Conservation (phyloP, 1,140 invertebrate genomes). For the Theocolax elegans region DNA sequence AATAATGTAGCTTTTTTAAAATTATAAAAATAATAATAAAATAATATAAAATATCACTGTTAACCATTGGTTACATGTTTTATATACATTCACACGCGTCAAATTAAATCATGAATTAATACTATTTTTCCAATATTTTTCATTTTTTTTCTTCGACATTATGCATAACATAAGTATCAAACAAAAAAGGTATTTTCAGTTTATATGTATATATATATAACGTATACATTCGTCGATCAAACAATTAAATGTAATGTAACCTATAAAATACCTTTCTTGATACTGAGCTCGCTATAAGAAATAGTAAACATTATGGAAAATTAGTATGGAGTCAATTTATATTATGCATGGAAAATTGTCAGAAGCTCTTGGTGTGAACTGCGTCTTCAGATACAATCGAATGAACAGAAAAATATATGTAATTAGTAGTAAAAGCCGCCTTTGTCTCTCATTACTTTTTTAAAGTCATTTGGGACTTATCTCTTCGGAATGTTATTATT, state of each 20-base stretch:
- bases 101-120: conserved; percentile 37
- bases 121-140: conserved; percentile 29
- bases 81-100: conserved; percentile 22
- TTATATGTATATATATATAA: neutral
- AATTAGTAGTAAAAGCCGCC: neutral
- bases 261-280: conserved; percentile 26
- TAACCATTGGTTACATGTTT: conserved; percentile 33
- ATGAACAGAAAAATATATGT: conserved; percentile 16
- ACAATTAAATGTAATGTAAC: conserved; percentile 14
- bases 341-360: conserved; percentile 23
- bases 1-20: too few relatives aligned
- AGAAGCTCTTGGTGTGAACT: conserved; percentile 24
- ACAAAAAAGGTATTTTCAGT: conserved; percentile 19
- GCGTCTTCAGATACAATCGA: conserved; percentile 18
- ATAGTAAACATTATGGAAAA: neutral
- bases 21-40: conserved; percentile 1
- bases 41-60: conserved; percentile 36
- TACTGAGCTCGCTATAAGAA: conserved; percentile 9
- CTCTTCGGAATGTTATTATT: conserved; percentile 12
- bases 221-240: conserved; percentile 1
- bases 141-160: conserved; percentile 24
- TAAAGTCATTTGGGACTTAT: conserved; percentile 5
- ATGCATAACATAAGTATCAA: conserved; percentile 29
- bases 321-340: too few relatives aligned
- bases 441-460: conserved; percentile 3